phyloP scores from a whole-genome alignment of 2,797 vertebrate genomes.

The Eutrigla gurnardus region DNA sequence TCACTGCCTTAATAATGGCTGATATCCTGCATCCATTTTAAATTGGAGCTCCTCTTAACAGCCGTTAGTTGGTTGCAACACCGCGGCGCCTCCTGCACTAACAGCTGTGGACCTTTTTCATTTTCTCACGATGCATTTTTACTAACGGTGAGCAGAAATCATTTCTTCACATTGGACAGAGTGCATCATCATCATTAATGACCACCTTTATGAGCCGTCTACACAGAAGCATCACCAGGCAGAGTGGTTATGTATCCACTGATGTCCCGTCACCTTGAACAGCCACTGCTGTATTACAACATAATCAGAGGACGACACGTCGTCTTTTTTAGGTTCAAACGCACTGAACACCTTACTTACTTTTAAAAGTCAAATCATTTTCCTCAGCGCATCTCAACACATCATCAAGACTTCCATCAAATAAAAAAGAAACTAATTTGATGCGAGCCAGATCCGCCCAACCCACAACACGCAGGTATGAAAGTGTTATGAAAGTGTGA shows the following conservation, averaged over 20 bases:
- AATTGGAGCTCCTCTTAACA: conserved; percentile 22
- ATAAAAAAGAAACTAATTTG: conserved; percentile 56
- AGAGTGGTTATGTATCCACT: conserved; percentile 39
- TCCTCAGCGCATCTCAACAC: too few species aligned
- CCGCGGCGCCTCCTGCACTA: conserved; percentile 21
- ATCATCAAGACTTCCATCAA: conserved; percentile 29
- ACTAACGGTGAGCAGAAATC: conserved; percentile 20
- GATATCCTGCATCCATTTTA: not conserved
- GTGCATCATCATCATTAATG: conserved; percentile 41
- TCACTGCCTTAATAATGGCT: not conserved
- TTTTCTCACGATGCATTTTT: conserved; percentile 35
- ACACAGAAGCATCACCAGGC: conserved; percentile 32
- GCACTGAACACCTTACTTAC: not conserved
- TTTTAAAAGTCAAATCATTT: conserved; percentile 16
- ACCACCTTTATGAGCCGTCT: conserved; percentile 32
- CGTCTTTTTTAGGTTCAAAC: conserved; percentile 10
- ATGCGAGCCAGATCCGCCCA: conserved; percentile 47
- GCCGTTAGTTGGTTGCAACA: not conserved
- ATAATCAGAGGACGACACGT: conserved; percentile 15
- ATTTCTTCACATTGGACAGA: conserved; percentile 27
- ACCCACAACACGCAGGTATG: conserved; percentile 28
- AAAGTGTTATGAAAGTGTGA: conserved; percentile 65
- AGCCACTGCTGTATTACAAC: conserved; percentile 12
- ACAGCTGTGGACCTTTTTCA: conserved; percentile 37
- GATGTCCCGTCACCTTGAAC: conserved; percentile 43